A percentile compares a stretch with the other conserved stretches of the same genome.
Conservation (phyloP, 2,797 vertebrate species). For the Sebastes oblongus region DNA sequence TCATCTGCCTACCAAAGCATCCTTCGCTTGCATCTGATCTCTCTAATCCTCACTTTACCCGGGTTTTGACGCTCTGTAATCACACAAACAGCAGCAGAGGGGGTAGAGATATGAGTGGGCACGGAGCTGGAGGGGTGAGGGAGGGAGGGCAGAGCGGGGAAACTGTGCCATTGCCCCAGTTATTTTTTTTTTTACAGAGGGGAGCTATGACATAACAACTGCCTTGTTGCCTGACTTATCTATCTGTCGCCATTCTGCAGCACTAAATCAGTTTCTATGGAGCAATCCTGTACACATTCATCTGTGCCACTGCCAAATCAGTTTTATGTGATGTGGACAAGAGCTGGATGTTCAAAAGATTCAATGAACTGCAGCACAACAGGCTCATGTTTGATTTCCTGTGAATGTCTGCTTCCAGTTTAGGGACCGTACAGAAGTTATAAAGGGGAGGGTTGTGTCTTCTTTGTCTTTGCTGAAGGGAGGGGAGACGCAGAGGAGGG, state of each 20-base stretch:
- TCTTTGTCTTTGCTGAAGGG: neutral
- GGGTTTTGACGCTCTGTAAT: conserved; percentile 17
- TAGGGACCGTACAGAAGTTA: neutral
- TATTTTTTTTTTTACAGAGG: conserved; percentile 63
- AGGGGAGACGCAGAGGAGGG: neutral
- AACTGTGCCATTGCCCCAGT: conserved; percentile 77
- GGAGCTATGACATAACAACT: conserved; percentile 75
- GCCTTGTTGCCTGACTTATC: conserved; percentile 58
- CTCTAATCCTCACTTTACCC: conserved; percentile 28
- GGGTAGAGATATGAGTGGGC: conserved; percentile 23
- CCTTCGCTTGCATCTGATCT: conserved; percentile 6
- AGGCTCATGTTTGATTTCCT: conserved; percentile 15
- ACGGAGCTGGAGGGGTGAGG: neutral
- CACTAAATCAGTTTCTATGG: conserved; percentile 55
- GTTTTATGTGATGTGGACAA: conserved; percentile 64
- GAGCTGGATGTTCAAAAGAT: conserved; percentile 49
- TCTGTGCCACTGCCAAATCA: conserved; percentile 51
- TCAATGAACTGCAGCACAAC: conserved; percentile 47
- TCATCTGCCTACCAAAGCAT: conserved; percentile 14
- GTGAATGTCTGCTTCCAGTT: conserved; percentile 13
- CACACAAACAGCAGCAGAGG: conserved; percentile 32
- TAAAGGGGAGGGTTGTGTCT: neutral
- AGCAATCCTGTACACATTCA: conserved; percentile 51
- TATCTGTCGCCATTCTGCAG: conserved; percentile 54
- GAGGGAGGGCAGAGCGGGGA: neutral